phyloP scores from a whole-genome alignment of 2,888 invertebrate species.

The Phaedon cochleariae region DNA sequence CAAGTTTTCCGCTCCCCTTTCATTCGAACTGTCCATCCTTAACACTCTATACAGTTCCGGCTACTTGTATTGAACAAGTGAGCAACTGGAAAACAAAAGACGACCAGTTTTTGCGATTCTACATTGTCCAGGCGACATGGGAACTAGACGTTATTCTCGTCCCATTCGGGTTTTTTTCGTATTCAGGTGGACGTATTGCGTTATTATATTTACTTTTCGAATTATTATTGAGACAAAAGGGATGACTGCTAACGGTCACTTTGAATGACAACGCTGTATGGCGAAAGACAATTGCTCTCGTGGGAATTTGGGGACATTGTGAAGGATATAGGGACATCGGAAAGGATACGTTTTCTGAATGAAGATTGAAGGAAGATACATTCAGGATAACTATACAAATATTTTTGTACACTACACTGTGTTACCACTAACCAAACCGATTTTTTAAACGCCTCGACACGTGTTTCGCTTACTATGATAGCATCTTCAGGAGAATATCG shows the following conservation, averaged over 20 bases:
- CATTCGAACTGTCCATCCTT: constrained; percentile 20
- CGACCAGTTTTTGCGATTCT: constrained; percentile 39
- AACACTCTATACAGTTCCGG: constrained; percentile 26
- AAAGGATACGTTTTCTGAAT: too few species aligned
- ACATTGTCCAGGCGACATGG: constrained; percentile 39
- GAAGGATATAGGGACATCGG: too few species aligned
- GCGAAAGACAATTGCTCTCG: background rate
- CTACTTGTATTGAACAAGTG: constrained; percentile 33
- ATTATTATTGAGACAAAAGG: background rate
- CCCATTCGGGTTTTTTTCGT: background rate
- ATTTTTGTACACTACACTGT: too few species aligned
- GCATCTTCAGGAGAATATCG: too few species aligned
- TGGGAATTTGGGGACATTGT: background rate
- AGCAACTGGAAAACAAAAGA: constrained; percentile 39
- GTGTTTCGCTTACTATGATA: too few species aligned
- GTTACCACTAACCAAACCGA: too few species aligned
- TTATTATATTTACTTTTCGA: background rate
- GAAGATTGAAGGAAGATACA: too few species aligned
- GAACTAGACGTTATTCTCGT: constrained; percentile 35
- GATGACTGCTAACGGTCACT: background rate
- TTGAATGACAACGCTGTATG: background rate
- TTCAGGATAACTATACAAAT: too few species aligned
- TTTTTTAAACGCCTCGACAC: too few species aligned
- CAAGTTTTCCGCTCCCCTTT: constrained; percentile 16
- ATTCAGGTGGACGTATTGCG: constrained; percentile 12